Conservation (phyloP, 2,113 vertebrate species). For the Takifugu bimaculatus region DNA sequence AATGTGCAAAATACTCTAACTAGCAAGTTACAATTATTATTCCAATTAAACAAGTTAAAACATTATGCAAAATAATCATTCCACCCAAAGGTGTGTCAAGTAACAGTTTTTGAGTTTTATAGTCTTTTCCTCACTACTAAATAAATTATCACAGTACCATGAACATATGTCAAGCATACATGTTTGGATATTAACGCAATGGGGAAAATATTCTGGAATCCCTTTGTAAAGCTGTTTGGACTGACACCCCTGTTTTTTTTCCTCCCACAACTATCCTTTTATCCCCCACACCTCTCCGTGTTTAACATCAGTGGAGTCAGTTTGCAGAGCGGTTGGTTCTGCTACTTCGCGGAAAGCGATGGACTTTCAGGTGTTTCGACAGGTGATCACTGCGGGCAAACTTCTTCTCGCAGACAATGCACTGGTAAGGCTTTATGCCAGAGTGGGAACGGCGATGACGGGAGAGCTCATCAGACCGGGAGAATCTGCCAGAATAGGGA, state of each 20-base stretch:
- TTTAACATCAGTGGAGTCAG: constrained; percentile 73
- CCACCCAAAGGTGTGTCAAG: constrained; percentile 70
- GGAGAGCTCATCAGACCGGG: constrained; percentile 93
- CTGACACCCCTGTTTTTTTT: constrained; percentile 23
- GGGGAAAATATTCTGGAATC: too few relatives aligned
- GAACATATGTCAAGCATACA: constrained; percentile 50
- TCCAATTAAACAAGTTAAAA: constrained; percentile 47
- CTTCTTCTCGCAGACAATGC: constrained; percentile 95
- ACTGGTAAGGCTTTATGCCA: constrained; percentile 96
- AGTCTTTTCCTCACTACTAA: constrained; percentile 64
- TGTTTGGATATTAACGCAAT: constrained; percentile 36
- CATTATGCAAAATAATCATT: constrained; percentile 62
- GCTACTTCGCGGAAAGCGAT: constrained; percentile 94
- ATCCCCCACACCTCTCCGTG: constrained; percentile 8
- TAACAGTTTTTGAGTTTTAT: constrained; percentile 69
- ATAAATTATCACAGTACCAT: constrained; percentile 89
- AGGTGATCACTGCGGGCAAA: constrained; percentile 98
- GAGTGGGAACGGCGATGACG: constrained; percentile 95
- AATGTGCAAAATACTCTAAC: constrained; percentile 62
- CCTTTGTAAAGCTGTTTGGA: background rate
- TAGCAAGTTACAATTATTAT: constrained; percentile 19
- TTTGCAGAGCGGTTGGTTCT: constrained; percentile 84
- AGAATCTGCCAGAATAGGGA: constrained; percentile 80
- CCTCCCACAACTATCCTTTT: constrained; percentile 29
- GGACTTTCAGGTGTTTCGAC: constrained; percentile 98